phyloP scores from a whole-genome alignment of 1,140 invertebrate genomes.

The Triops longicaudatus region DNA sequence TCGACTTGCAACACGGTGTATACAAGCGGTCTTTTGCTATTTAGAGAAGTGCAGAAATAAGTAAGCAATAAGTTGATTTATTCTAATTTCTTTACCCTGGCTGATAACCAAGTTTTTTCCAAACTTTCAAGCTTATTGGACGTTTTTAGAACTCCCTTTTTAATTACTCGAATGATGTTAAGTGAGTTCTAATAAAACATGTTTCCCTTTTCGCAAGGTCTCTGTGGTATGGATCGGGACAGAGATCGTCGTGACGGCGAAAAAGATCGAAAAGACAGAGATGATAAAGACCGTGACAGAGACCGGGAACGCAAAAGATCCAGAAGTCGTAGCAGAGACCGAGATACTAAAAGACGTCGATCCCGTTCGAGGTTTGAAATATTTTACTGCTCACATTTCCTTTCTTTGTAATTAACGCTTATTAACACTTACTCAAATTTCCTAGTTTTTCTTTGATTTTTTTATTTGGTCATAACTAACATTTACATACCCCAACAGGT shows the following conservation, averaged over 20 bases:
- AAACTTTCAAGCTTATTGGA: too few species aligned
- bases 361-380: constrained; percentile 23
- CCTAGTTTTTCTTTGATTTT: neutral
- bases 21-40: too few species aligned
- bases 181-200: neutral
- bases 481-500: neutral
- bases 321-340: constrained; percentile 23
- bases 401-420: neutral
- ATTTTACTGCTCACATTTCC: neutral
- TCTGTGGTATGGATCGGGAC: neutral
- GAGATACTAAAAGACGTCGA: constrained; percentile 18
- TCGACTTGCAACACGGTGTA: too few species aligned
- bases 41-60: too few species aligned
- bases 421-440: too few species aligned
- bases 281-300: constrained; percentile 26
- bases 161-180: too few species aligned
- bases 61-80: too few species aligned
- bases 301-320: constrained; percentile 26
- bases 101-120: too few species aligned
- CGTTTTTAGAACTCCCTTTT: too few species aligned
- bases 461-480: neutral
- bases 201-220: neutral
- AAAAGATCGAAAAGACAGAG: constrained; percentile 3
- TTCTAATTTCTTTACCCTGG: too few species aligned
- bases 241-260: constrained; percentile 7